phyloP scores from a whole-genome alignment of 2,888 invertebrate genomes.

The Zaprionus bogoriensis region DNA sequence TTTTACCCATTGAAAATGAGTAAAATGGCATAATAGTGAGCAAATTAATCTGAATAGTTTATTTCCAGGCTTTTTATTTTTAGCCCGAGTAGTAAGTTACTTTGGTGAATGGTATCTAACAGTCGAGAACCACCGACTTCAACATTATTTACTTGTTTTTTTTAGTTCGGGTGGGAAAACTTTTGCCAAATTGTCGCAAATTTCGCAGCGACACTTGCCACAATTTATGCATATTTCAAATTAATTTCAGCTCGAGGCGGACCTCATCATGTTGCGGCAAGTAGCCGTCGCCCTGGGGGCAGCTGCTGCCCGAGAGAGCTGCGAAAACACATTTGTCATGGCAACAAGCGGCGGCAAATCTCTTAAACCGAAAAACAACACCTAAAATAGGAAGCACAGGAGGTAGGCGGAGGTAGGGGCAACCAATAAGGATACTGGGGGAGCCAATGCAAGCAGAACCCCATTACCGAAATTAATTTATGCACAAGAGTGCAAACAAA shows the following conservation, averaged over 20 bases:
- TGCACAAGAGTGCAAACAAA: slow-evolving; percentile 63
- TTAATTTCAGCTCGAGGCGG: slow-evolving; percentile 46
- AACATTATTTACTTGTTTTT: not conserved
- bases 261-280: not conserved
- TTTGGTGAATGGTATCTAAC: not conserved
- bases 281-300: not conserved
- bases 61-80: too few relatives aligned
- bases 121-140: too few relatives aligned
- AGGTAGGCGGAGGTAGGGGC: not conserved
- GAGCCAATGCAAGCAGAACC: slow-evolving; percentile 55
- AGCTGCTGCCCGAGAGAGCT: slow-evolving; percentile 25
- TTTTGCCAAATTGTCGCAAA: not conserved
- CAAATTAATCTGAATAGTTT: too few relatives aligned
- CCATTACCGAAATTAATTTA: slow-evolving; percentile 75
- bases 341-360: slow-evolving; percentile 59
- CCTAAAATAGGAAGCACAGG: slow-evolving; percentile 23
- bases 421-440: too few relatives aligned
- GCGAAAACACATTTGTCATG: slow-evolving; percentile 51
- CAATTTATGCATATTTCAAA: slow-evolving; percentile 19
- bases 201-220: not conserved
- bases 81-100: not conserved
- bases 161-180: too few relatives aligned
- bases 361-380: slow-evolving; percentile 54
- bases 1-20: too few relatives aligned
- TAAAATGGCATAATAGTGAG: too few relatives aligned